Evolutionary conservation across 2,888 invertebrate species (phyloP), one percentile per base, ranked within the genome.

Genomic region (Masnerella sp.): DNA sequence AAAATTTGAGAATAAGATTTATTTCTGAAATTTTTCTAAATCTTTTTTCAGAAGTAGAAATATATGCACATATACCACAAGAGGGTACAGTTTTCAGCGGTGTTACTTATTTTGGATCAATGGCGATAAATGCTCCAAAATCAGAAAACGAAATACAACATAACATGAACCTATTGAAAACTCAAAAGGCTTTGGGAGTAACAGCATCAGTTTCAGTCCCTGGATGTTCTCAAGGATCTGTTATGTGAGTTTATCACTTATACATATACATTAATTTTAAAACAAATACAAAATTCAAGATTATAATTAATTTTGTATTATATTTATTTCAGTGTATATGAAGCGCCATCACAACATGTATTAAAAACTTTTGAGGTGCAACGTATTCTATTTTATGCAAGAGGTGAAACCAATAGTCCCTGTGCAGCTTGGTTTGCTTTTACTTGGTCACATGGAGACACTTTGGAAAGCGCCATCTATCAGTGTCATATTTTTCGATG

Each of bases 401-500:
- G 97, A 47, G 99, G 99, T 5, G 91, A 93, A 25, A 91, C 92
- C 8, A 94, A 93, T 43, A 93, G 95, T 14, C 90, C 91, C 0
- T 97, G 98, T 81, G 93, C 94, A 0, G 92, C 95, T n/a, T 99
- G 99, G 88, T 99, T 99, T 89, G 98, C 98, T 5, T 98, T 99
- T 88, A 98, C 98, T 0, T 98, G 97, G 93, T 95, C 97, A 45
- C 96, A 97, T 85, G 97, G 97, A 0, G 96, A 96, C 81, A 94
- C 94, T 25, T 92, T 92, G 79, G 95, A 96, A 88, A 93, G 94
- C 0, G 94, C 96, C 43, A 93, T 98, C 74, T 98, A 97, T 88
- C 96, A 98, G 88, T 99, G 99, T 89, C 98, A 99, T 89, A 96
- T 97, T 45, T 99, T 99, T 89, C 92, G 97, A 67, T 98, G 98